Evolutionary conservation across 1,140 invertebrate genomes (phyloP), one percentile per base, ranked within the genome.

Genomic region (Yoshiicerus persimilis): DNA sequence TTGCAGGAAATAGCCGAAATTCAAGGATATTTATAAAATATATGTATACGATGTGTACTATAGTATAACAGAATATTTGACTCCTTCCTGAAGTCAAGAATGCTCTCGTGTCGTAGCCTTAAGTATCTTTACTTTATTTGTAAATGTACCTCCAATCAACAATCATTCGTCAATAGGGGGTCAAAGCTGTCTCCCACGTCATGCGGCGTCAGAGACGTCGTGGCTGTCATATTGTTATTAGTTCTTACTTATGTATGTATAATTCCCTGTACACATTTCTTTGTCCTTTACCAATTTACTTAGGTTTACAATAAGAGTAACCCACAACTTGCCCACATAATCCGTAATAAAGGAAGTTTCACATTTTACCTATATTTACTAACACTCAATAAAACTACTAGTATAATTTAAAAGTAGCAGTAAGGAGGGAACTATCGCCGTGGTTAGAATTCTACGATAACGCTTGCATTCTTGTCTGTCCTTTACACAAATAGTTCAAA

Each of bases 141-240:
- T 38, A 34, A 9, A 80, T 80, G 34, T 80, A 80, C 16, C 75
- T 80, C 75, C 75, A 80, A 80, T 80, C 75, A 80, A 38, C 75
- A 80, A 38, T 80, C 75, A 38, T 80, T 80, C 75, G 75, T 80
- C 75, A 80, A 80, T 80, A 80, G 75, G 75, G 75, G 75, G 30
- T 36, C 75, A 80, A 80, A 80, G 34, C 75, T 80, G 75, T 80
- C 75, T 80, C 75, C 75, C 75, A 80, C 75, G 75, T 80, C 75
- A 80, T 80, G 75, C 75, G 75, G 75, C 32, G 75, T 80, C 75
- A 80, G 16, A 80, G 75, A 80, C 75, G 75, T 80, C 75, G 75
- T 80, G 75, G 75, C 75, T 80, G 75, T 80, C 75, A 80, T 34
- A 80, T 38, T 80, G 75, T 80, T 80, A 30, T 70, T 70, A 70